Conservation (phyloP, 2,888 invertebrate genomes). For the Tolmerus cingulatus region DNA sequence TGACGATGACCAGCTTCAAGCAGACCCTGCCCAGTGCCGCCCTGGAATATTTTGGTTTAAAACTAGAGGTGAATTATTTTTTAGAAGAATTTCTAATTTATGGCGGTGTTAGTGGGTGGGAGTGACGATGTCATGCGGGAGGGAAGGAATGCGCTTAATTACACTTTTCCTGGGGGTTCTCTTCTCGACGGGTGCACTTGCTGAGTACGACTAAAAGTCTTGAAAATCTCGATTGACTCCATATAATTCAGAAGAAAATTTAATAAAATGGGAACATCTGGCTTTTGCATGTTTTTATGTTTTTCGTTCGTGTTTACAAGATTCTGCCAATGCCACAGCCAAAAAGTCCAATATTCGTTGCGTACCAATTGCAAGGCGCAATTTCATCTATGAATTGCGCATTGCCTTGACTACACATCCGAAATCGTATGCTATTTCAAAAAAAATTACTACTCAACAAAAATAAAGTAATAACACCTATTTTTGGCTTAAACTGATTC, state of each 20-base stretch:
- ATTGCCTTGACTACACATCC: neutral
- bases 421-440: neutral
- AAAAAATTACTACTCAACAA: neutral
- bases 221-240: neutral
- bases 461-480: neutral
- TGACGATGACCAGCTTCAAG: slow-evolving; percentile 83
- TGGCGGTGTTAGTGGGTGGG: neutral
- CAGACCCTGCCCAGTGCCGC: slow-evolving; percentile 85
- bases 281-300: neutral
- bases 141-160: neutral
- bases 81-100: slow-evolving; percentile 23
- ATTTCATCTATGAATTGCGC: neutral
- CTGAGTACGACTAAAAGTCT: neutral
- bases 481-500: neutral
- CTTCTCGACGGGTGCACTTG: neutral
- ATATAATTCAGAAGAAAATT: neutral
- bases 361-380: neutral
- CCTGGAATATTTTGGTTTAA: slow-evolving; percentile 64
- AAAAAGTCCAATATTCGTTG: neutral
- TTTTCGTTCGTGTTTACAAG: neutral
- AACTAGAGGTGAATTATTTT: slow-evolving; percentile 49
- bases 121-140: neutral
- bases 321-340: neutral
- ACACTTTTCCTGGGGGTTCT: neutral
- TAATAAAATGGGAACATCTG: neutral